phyloP scores from a whole-genome alignment of 2,113 vertebrate species.

The Salminus brasiliensis region DNA sequence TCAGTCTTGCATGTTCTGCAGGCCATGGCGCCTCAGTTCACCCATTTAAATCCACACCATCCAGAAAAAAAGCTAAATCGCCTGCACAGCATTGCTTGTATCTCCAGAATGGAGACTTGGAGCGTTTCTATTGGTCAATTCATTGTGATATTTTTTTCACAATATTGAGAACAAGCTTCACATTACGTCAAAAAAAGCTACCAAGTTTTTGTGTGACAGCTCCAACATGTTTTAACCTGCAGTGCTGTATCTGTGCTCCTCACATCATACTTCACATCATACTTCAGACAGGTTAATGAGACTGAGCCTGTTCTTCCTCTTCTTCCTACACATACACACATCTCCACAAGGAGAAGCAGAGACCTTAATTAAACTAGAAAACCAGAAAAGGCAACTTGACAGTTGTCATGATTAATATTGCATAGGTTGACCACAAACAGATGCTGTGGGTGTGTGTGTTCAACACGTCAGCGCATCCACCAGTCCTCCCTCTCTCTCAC shows the following conservation, averaged over 20 bases:
- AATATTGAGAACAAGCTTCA: no score
- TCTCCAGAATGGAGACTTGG: no score
- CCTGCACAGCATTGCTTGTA: no score
- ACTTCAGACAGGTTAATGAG: constrained; percentile 58
- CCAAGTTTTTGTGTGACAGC: background rate
- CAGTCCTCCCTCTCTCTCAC: constrained; percentile 32
- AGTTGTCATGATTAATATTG: constrained; percentile 69
- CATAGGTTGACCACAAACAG: constrained; percentile 51
- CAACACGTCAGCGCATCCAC: constrained; percentile 11
- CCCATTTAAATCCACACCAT: no score
- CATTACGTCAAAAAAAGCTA: no score
- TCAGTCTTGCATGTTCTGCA: no score
- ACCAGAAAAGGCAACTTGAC: constrained; percentile 14
- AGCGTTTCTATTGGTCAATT: no score
- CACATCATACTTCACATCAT: constrained; percentile 49
- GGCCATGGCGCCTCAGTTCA: no score
- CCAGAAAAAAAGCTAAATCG: no score
- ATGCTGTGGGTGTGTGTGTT: constrained; percentile 35
- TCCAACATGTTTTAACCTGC: constrained; percentile 29
- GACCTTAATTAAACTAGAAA: constrained; percentile 43
- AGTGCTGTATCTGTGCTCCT: no score
- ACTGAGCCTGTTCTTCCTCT: constrained; percentile 42
- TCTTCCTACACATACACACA: background rate
- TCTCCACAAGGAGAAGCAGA: background rate
- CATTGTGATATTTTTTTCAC: no score